phyloP scores from a whole-genome alignment of 2,113 vertebrate genomes.

The Pterocles gutturalis region DNA sequence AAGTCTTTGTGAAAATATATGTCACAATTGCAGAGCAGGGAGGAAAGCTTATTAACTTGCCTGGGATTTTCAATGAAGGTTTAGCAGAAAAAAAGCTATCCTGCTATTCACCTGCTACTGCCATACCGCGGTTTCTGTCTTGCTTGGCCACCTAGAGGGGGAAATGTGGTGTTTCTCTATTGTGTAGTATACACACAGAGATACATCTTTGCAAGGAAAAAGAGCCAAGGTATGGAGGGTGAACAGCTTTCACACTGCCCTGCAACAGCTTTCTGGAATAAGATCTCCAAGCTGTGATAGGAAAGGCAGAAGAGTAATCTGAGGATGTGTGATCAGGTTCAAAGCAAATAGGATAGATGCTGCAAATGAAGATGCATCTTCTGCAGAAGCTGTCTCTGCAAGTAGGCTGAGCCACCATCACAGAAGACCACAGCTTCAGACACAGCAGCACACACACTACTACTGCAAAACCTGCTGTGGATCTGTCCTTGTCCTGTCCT shows the following conservation, averaged over 20 bases:
- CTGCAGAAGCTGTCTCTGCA: background rate
- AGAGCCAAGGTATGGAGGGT: background rate
- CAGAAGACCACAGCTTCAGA: background rate
- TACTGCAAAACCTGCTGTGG: background rate
- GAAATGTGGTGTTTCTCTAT: background rate
- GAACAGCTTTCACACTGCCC: background rate
- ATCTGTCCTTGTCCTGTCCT: background rate
- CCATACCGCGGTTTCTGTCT: background rate
- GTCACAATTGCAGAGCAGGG: background rate
- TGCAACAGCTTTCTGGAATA: background rate
- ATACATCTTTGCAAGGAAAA: background rate
- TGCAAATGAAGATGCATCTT: background rate
- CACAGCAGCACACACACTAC: background rate
- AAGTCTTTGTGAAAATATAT: background rate
- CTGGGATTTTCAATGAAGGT: background rate
- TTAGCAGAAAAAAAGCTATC: background rate
- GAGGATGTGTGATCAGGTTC: background rate
- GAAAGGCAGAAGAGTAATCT: background rate
- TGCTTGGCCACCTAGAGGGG: background rate
- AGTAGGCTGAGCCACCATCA: background rate
- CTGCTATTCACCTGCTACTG: background rate
- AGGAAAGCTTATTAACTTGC: background rate
- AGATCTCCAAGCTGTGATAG: background rate
- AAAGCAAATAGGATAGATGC: background rate
- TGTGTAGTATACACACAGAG: too few species aligned